phyloP scores from a whole-genome alignment of 1,140 invertebrate genomes.

The Leptoteleia sp. region DNA sequence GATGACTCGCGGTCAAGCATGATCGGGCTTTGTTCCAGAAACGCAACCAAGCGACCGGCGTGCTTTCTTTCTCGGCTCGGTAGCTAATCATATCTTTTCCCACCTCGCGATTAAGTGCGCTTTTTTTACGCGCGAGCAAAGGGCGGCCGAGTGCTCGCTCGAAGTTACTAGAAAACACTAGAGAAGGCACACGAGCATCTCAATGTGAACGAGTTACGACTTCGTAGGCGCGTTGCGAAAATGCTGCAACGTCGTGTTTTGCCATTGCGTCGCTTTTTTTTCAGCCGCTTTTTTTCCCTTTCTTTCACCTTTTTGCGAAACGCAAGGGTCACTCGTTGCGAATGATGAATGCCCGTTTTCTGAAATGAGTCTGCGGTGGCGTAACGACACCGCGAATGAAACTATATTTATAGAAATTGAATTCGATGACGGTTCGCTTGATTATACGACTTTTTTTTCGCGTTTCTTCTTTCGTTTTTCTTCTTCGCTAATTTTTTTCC shows the following conservation, averaged over 20 bases:
- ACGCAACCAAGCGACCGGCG: conserved; percentile 32
- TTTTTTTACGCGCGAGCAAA: conserved; percentile 38
- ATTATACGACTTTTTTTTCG: conserved; percentile 14
- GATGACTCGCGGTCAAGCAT: conserved; percentile 44
- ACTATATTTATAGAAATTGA: conserved; percentile 26
- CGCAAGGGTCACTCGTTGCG: conserved; percentile 28
- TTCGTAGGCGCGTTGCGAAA: conserved; percentile 42
- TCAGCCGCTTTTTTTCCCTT: conserved; percentile 32
- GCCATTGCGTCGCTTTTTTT: conserved; percentile 32
- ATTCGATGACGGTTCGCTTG: background rate
- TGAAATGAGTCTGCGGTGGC: conserved; percentile 9
- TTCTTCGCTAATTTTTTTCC: too few relatives aligned
- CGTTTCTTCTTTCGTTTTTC: too few relatives aligned
- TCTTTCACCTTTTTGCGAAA: conserved; percentile 59
- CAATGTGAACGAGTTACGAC: conserved; percentile 51
- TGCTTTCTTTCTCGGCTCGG: conserved; percentile 39
- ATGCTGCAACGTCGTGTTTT: conserved; percentile 10
- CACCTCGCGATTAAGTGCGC: conserved; percentile 23
- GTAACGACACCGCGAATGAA: conserved; percentile 14
- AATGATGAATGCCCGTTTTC: conserved; percentile 32
- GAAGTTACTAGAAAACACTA: conserved; percentile 28
- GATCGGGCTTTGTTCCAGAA: conserved; percentile 55
- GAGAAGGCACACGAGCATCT: conserved; percentile 31
- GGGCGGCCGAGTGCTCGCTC: conserved; percentile 2
- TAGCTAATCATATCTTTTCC: conserved; percentile 44